Percentiles rank a stretch among this genome's conserved stretches.
Evolutionary conservation across 2,888 invertebrate species (phyloP).

Genomic region (Chorisops tibialis): DNA sequence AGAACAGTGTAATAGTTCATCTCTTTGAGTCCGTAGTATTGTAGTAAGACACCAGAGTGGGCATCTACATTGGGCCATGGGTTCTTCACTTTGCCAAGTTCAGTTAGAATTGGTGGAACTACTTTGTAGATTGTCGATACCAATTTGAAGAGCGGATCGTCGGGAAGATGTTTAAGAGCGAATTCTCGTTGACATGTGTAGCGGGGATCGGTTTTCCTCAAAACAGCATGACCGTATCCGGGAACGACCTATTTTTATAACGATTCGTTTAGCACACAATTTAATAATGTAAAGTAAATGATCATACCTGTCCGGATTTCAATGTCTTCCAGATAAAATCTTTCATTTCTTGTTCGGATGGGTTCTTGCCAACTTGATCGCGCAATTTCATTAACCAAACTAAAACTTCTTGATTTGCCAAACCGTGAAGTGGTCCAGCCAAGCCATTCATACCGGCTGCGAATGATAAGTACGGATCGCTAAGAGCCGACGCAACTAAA

Average conservation of each 20-base stretch:
- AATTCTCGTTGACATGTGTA: conserved; percentile 85
- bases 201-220: conserved; percentile 79
- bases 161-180: conserved; percentile 77
- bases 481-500: conserved; percentile 80
- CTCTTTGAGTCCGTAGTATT: conserved; percentile 82
- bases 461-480: conserved; percentile 82
- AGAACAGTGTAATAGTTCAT: conserved; percentile 89
- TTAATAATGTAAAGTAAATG: no score
- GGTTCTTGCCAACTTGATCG: conserved; percentile 77
- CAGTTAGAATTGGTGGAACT: conserved; percentile 75
- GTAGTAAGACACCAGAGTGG: conserved; percentile 78
- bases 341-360: conserved; percentile 86
- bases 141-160: conserved; percentile 75
- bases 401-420: conserved; percentile 90
- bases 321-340: conserved; percentile 97
- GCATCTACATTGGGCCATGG: conserved; percentile 94
- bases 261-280: not conserved
- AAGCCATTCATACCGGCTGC: conserved; percentile 83
- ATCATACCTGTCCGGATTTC: conserved; percentile 67
- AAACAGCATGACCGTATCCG: conserved; percentile 86
- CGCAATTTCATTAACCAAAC: conserved; percentile 91
- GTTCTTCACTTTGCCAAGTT: conserved; percentile 85
- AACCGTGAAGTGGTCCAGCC: conserved; percentile 84
- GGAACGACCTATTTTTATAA: conserved; percentile 63
- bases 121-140: conserved; percentile 80